phyloP scores from a whole-genome alignment of 2,888 invertebrate genomes.

The Ectemnius cavifrons region DNA sequence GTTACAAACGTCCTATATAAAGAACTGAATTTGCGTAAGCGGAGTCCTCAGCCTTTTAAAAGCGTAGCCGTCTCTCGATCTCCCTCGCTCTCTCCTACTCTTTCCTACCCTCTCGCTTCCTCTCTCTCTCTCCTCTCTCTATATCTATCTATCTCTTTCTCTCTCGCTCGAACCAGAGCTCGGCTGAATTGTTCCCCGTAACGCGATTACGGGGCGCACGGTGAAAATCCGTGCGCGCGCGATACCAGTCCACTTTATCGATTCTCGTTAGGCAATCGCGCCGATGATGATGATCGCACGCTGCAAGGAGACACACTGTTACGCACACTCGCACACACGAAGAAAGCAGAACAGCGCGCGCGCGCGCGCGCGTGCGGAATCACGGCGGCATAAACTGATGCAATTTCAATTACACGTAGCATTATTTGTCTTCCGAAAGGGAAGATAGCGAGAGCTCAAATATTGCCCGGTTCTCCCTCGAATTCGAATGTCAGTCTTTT shows the following conservation, averaged over 20 bases:
- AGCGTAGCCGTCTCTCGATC: background rate
- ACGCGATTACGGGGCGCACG: constrained; percentile 7
- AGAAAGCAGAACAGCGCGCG: too few relatives aligned
- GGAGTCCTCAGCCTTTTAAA: constrained; percentile 10
- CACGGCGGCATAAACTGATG: too few relatives aligned
- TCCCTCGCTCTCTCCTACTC: constrained; percentile 20
- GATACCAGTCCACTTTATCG: constrained; percentile 1
- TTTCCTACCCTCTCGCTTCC: constrained; percentile 17
- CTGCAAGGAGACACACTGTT: background rate
- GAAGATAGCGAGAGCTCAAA: too few relatives aligned
- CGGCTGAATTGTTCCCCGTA: constrained; percentile 11
- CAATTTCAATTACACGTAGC: too few relatives aligned
- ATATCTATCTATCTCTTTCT: constrained; percentile 20
- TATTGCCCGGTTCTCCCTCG: too few relatives aligned
- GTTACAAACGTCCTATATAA: constrained; percentile 10
- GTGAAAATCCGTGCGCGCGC: constrained; percentile 4
- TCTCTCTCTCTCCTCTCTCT: constrained; percentile 24
- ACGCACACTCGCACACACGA: background rate
- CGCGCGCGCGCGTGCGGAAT: too few relatives aligned
- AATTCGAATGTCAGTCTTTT: too few relatives aligned
- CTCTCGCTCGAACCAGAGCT: constrained; percentile 19
- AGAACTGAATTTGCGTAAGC: constrained; percentile 8
- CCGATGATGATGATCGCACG: constrained; percentile 1
- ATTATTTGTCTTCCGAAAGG: too few relatives aligned
- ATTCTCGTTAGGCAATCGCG: constrained; percentile 6